Percentiles rank a stretch among this genome's conserved stretches.
These are phyloP conservation scores for Dendrophyllia cribrosa DNA, from an alignment of 64 coral and sea anemone genomes.

Conservation along the genomic window DNA sequence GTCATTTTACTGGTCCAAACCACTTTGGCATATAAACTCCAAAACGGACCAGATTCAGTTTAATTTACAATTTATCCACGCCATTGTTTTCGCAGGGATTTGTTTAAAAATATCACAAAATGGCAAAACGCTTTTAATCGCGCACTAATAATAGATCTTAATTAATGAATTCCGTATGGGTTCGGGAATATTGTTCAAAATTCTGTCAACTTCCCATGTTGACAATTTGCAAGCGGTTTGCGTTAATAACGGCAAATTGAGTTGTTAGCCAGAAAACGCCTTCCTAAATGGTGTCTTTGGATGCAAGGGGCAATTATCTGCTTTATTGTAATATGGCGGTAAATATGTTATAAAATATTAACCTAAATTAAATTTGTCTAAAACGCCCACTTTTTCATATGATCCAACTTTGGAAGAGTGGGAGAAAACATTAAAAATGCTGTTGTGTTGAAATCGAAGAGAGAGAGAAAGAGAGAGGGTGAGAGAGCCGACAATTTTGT, in stretches of 20 bases:
- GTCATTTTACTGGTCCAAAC: no score
- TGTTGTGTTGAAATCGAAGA: no score
- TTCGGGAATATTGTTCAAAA: not conserved
- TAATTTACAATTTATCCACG: no score
- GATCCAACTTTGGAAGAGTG: not conserved
- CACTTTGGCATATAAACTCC: no score
- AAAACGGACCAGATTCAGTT: no score
- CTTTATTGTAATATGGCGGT: slow-evolving; percentile 1
- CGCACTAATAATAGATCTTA: not conserved
- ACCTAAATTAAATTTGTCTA: not conserved
- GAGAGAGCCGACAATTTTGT: not conserved
- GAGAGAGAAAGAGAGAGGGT: no score
- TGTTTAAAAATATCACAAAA: not conserved
- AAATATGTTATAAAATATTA: not conserved
- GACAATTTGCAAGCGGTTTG: not conserved
- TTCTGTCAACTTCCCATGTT: not conserved
- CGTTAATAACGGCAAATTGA: not conserved
- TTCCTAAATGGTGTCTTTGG: not conserved
- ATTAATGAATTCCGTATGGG: not conserved
- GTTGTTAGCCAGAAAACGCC: not conserved
- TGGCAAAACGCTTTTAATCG: not conserved
- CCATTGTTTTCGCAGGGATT: no score
- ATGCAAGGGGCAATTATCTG: not conserved
- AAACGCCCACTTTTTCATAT: not conserved
- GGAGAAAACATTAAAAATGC: no score